These are phyloP conservation scores for Aramus guarauna DNA, from an alignment of 2,113 vertebrate species.

Conservation along the genomic window DNA sequence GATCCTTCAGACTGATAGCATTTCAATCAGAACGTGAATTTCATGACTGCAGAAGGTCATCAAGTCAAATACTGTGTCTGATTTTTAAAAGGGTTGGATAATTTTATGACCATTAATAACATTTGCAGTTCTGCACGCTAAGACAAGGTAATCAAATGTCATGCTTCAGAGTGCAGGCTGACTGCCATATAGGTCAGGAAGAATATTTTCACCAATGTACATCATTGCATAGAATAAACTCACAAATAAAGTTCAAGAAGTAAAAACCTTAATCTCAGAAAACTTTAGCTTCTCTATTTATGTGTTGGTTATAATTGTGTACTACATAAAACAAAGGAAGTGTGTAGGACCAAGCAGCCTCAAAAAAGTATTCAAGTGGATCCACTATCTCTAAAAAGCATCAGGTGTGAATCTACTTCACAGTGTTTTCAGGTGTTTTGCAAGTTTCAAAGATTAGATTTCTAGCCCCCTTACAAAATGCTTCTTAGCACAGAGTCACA, in stretches of 20 bases:
- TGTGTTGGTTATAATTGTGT: not conserved
- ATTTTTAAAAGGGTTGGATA: slow-evolving; percentile 63
- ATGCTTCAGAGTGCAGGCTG: not conserved
- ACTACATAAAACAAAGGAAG: not conserved
- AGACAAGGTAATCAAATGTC: slow-evolving; percentile 60
- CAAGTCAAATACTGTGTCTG: slow-evolving; percentile 61
- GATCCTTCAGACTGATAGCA: slow-evolving; percentile 47
- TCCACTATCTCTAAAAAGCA: not conserved
- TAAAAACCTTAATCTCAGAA: slow-evolving; percentile 13
- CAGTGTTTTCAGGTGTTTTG: not conserved
- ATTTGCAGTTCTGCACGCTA: slow-evolving; percentile 56
- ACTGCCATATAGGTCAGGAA: slow-evolving; percentile 36
- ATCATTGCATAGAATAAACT: slow-evolving; percentile 16
- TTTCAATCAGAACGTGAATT: slow-evolving; percentile 54
- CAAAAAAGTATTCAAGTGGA: not conserved
- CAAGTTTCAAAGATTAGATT: not conserved
- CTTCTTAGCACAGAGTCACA: not conserved
- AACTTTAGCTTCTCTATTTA: slow-evolving; percentile 32
- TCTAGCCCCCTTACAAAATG: not conserved
- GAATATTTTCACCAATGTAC: not conserved
- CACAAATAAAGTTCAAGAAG: slow-evolving; percentile 3
- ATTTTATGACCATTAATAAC: slow-evolving; percentile 67
- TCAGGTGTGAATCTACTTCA: not conserved
- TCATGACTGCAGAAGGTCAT: slow-evolving; percentile 56
- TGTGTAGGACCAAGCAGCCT: not conserved